Evolutionary conservation across 2,113 vertebrate genomes (phyloP).

Genomic region (Osmerus eperlanus): DNA sequence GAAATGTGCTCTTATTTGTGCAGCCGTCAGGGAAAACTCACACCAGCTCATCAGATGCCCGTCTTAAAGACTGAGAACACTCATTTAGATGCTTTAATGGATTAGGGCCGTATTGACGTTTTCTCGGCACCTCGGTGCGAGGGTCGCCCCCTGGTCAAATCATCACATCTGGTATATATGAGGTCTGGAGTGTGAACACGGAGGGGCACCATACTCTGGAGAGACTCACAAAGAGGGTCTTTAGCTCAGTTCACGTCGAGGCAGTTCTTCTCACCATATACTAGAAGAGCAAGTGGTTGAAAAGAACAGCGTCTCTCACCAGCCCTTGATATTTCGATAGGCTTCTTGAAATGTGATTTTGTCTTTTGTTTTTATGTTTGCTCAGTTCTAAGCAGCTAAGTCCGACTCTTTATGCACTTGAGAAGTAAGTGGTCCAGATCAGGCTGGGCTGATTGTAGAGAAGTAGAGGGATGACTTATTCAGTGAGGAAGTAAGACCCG

Average conservation of each 20-base stretch:
- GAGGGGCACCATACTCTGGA: slow-evolving; percentile 26
- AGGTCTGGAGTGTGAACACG: slow-evolving; percentile 46
- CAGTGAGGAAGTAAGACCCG: background rate
- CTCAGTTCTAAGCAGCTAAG: background rate
- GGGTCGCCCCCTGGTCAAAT: slow-evolving; percentile 53
- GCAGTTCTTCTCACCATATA: slow-evolving; percentile 43
- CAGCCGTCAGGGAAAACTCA: slow-evolving; percentile 46
- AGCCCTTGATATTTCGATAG: background rate
- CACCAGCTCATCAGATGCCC: slow-evolving; percentile 60
- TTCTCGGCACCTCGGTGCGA: slow-evolving; percentile 61
- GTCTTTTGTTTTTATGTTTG: background rate
- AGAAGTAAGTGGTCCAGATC: background rate
- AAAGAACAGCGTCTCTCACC: background rate
- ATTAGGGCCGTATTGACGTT: slow-evolving; percentile 54
- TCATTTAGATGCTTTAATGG: slow-evolving; percentile 57
- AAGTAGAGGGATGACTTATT: background rate
- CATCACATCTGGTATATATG: slow-evolving; percentile 68
- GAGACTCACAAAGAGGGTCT: slow-evolving; percentile 53
- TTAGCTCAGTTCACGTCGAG: slow-evolving; percentile 51
- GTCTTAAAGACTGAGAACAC: slow-evolving; percentile 49
- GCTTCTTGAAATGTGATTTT: background rate
- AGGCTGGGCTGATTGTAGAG: background rate
- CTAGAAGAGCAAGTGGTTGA: slow-evolving; percentile 30
- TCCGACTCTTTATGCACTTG: background rate
- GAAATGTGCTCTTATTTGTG: slow-evolving; percentile 53